Percentiles rank a stretch among this genome's conserved stretches.
Evolutionary conservation across 2,797 vertebrate genomes (phyloP).

Genomic region (Neosalanx taihuensis): DNA sequence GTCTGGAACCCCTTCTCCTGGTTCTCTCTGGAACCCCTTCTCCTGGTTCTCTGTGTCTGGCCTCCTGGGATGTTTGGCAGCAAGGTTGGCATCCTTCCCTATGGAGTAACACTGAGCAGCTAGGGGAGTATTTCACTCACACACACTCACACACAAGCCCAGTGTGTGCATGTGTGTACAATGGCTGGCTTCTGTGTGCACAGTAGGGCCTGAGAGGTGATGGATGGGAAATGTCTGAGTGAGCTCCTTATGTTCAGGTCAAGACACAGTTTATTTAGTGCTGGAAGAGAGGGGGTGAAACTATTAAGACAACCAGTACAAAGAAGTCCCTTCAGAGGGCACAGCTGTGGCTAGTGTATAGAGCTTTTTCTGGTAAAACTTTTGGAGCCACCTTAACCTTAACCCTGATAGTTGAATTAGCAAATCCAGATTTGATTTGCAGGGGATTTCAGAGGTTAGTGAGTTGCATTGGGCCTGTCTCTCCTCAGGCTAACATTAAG

Average conservation of each 20-base stretch:
- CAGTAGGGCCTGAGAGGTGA: slow-evolving; percentile 22
- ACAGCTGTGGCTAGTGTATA: not conserved
- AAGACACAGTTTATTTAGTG: slow-evolving; percentile 16
- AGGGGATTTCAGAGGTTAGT: not conserved
- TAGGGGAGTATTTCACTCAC: slow-evolving; percentile 13
- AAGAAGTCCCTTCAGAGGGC: not conserved
- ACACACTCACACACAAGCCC: not conserved
- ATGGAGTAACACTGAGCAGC: not conserved
- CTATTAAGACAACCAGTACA: not conserved
- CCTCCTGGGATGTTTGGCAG: slow-evolving; percentile 45
- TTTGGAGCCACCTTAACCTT: too few species aligned
- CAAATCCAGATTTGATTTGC: not conserved
- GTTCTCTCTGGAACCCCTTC: too few species aligned
- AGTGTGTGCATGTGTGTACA: slow-evolving; percentile 11
- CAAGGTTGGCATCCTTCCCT: slow-evolving; percentile 8
- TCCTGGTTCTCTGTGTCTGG: not conserved
- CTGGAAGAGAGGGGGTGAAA: not conserved
- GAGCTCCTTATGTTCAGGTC: slow-evolving; percentile 9
- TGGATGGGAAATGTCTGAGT: slow-evolving; percentile 53
- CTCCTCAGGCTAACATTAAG: not conserved
- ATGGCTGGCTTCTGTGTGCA: slow-evolving; percentile 17
- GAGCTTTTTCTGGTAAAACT: not conserved
- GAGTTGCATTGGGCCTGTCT: not conserved
- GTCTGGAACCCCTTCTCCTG: too few species aligned
- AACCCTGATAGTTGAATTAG: not conserved